Percentiles rank a stretch among this genome's conserved stretches.
phyloP scores from a whole-genome alignment of 2,113 vertebrate genomes.

The Microtus pennsylvanicus region DNA sequence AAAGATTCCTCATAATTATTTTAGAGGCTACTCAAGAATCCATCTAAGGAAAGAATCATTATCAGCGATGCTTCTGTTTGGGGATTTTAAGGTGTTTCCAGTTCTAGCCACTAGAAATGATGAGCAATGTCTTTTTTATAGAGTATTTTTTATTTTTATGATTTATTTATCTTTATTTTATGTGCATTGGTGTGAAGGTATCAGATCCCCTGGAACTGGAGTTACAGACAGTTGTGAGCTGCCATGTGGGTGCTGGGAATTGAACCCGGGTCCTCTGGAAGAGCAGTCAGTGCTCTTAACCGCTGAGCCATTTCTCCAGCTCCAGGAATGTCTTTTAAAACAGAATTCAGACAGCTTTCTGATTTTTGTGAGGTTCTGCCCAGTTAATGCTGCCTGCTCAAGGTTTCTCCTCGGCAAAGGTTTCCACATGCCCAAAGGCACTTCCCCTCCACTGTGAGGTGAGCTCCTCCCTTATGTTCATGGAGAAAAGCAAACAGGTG shows the following conservation, averaged over 20 bases:
- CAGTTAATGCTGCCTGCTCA: not conserved
- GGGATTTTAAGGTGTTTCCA: not conserved
- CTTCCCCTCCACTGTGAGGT: not conserved
- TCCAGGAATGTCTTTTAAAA: not conserved
- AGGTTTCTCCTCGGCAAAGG: not conserved
- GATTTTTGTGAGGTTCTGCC: not conserved
- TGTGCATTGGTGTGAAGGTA: no score
- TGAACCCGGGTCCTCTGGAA: no score
- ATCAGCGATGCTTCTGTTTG: not conserved
- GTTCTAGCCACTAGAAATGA: not conserved
- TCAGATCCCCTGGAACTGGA: no score
- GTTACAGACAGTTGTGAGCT: no score
- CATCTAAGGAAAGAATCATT: not conserved
- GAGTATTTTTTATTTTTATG: no score
- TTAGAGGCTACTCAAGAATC: not conserved
- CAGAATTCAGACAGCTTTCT: not conserved
- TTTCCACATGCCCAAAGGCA: not conserved
- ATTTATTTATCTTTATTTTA: no score
- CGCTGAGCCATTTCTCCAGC: no score
- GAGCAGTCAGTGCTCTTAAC: no score
- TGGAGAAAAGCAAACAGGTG: not conserved
- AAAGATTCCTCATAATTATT: conserved; percentile 18
- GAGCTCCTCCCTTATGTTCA: not conserved
- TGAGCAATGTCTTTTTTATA: not conserved
- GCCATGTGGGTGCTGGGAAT: no score